Evolutionary conservation across 2,888 invertebrate species (phyloP), one percentile per base, ranked within the genome.

Genomic region (Cantharis flavilabris): DNA sequence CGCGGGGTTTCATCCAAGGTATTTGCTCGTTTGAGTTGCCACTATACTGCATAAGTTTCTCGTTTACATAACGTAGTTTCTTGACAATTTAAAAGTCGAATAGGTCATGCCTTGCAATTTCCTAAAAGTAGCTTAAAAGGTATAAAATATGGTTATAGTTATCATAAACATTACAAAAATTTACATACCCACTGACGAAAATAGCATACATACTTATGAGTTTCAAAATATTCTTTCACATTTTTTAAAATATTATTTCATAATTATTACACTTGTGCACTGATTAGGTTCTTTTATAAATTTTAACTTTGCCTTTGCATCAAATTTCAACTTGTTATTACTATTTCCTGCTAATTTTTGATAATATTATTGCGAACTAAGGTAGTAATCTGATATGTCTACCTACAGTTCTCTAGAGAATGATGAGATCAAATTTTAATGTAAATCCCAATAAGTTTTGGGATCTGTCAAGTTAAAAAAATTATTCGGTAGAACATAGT

Each of bases 1-100:
- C 80, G 79, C 76, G 72, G 83, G 81, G 81, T 79, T 80, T 83
- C 76, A 72, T 76, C 76, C 72, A 79, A 74, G 78, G 76, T 76
- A 78, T 78, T 78, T 78, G 78, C 78, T 73, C 75, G 78, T 78
- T 78, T 76, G 73, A 69, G 70, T 78, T 75, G 71, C 77, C 63
- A 28, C 67, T 69, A 70, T 75, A 76, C 72, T 78, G 78, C 75
- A 78, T 78, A 75, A 78, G 75, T 78, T 78, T 75, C 72, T 75
- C 78, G 73, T 76, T 78, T 78, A 72, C 78, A 72, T 75, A 75
- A 78, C 72, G 74, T 72, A 72, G 72, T 78, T 78, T 75, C 72
- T 75, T 78, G 70, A 75, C 72, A 78, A 75, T 75, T 78, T 63
- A 23, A 20, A 26, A 69, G 28, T 69, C 69, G 14, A 69, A 26